Evolutionary conservation across 1,140 invertebrate genomes (phyloP), one percentile per base, ranked within the genome.

Genomic region (Tetramorium simillimum): DNA sequence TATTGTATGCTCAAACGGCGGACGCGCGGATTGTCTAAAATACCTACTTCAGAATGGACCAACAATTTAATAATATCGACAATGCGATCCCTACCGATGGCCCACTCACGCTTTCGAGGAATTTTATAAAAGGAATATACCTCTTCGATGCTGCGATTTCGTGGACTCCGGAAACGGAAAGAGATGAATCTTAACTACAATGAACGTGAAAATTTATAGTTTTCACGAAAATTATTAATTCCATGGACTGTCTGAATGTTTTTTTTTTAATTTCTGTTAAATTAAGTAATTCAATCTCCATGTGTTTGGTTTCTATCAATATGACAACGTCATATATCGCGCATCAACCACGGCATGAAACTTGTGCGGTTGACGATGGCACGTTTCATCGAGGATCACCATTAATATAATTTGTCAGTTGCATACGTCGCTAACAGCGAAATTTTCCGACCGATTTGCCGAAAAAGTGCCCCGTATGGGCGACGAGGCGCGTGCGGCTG

Each of bases 341-440:
- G 12, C 49, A 75, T 56, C 33, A 46, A 65, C 46, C 67, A 14
- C 65, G 63, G 67, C 76, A 81, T 76, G 62, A 21, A 63, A 77
- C 24, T 63, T 51, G 60, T 90, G 88, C 65, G 77, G 72, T 89
- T 70, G 76, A 76, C 88, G 70, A 85, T 63, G 77, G 78, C 88
- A 88, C 65, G 86, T 88, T 89, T 88, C 86, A 86, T 88, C 89
- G 81, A 86, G 92, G 75, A 88, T 92, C 89, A 92, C 90, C 93
- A 94, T 95, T 93, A 93, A 94, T 95, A 94, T 93, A 92, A 95
- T 95, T 95, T 94, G 94, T 95, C 94, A 95, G 92, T 86, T 89
- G 90, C 95, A 93, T 93, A 89, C 91, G 94, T 88, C 82, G 87
- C 87, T 89, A 91, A 91, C 89, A 92, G 91, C 87, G 86, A 89